phyloP scores from a whole-genome alignment of 1,140 invertebrate species.

The Heliconius congener region DNA sequence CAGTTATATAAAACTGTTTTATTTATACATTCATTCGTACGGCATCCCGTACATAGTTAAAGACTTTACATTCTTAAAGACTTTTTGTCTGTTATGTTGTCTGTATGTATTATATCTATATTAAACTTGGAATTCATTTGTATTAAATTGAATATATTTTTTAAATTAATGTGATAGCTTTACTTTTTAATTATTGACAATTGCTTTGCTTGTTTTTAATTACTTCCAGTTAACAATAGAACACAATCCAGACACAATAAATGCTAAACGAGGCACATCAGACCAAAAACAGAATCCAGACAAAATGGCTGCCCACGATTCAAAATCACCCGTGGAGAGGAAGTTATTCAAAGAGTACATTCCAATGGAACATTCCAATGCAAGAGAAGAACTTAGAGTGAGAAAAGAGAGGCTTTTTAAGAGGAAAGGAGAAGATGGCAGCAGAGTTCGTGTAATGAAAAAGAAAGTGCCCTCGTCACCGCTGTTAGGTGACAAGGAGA shows the following conservation, averaged over 20 bases:
- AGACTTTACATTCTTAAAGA: too few species aligned
- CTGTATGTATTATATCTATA: too few species aligned
- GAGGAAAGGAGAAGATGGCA: constrained; percentile 85
- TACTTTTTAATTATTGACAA: too few species aligned
- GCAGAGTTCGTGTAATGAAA: constrained; percentile 75
- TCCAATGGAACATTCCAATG: constrained; percentile 47
- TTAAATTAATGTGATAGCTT: too few species aligned
- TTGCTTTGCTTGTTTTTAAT: neutral
- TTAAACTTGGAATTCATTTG: too few species aligned
- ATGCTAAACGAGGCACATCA: constrained; percentile 45
- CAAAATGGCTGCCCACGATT: constrained; percentile 38
- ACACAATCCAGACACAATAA: constrained; percentile 88
- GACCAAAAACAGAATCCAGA: constrained; percentile 22
- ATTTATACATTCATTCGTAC: too few species aligned
- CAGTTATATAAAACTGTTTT: too few species aligned
- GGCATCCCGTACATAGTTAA: too few species aligned
- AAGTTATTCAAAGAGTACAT: constrained; percentile 48
- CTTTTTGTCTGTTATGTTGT: too few species aligned
- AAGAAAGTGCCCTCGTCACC: constrained; percentile 66
- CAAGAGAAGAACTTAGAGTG: constrained; percentile 57
- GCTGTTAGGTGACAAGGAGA: constrained; percentile 85
- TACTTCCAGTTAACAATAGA: constrained; percentile 90
- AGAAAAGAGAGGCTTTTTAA: constrained; percentile 86
- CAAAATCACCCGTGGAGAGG: constrained; percentile 45
- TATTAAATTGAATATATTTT: too few species aligned